Evolutionary conservation across 2,113 vertebrate species (phyloP).

Genomic region (Dromaius novaehollandiae): DNA sequence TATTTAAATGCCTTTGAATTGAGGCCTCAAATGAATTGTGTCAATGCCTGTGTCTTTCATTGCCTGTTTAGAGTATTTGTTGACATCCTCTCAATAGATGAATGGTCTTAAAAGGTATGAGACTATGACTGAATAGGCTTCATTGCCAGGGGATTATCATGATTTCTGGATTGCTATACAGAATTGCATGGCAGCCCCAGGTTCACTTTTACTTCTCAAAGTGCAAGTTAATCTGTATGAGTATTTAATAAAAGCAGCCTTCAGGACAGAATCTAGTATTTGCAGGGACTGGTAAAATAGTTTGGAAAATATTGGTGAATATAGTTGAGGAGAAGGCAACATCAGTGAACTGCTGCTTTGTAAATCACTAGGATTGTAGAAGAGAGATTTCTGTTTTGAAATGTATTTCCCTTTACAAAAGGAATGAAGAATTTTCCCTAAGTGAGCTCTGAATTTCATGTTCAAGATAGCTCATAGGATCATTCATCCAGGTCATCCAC

Average conservation of each 20-base stretch:
- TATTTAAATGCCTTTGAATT: not conserved
- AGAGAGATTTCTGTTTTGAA: not conserved
- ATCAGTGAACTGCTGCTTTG: not conserved
- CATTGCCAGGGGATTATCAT: not conserved
- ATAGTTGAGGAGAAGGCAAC: not conserved
- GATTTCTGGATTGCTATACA: not conserved
- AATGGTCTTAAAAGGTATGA: not conserved
- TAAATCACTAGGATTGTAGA: not conserved
- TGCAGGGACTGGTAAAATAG: not conserved
- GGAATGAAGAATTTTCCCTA: not conserved
- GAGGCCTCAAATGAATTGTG: not conserved
- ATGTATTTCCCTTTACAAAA: not conserved
- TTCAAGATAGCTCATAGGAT: not conserved
- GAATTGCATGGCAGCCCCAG: not conserved
- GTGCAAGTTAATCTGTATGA: not conserved
- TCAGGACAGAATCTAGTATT: not conserved
- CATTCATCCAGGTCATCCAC: not conserved
- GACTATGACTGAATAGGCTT: not conserved
- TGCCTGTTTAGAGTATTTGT: not conserved
- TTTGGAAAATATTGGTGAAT: not conserved
- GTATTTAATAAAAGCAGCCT: not conserved
- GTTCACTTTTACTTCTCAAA: not conserved
- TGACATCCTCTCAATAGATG: not conserved
- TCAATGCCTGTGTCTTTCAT: not conserved
- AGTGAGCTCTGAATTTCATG: not conserved